phyloP scores from a whole-genome alignment of 2,113 vertebrate genomes.

The Sinocyclocheilus maitianheensis region DNA sequence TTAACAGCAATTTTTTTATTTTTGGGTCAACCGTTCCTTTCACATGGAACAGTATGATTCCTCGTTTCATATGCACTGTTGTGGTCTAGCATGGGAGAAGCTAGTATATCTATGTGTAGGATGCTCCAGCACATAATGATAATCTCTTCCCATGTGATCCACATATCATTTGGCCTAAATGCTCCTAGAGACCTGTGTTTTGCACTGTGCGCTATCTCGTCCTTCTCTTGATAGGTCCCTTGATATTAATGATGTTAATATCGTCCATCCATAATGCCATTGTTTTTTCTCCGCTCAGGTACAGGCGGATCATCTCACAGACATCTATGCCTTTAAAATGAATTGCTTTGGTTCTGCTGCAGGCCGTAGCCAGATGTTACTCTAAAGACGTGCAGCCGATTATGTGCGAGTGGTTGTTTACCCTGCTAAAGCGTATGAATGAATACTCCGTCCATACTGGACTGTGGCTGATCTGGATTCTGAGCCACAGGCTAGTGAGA shows the following conservation, averaged over 20 bases:
- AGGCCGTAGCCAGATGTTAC: slow-evolving; percentile 8
- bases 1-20: too few relatives aligned
- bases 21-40: too few relatives aligned
- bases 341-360: neutral
- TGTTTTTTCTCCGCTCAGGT: neutral
- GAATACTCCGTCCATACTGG: neutral
- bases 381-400: neutral
- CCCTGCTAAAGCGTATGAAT: neutral
- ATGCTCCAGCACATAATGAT: slow-evolving; percentile 38
- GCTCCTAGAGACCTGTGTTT: neutral
- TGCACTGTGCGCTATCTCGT: too few relatives aligned
- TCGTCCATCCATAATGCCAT: neutral
- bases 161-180: slow-evolving; percentile 23
- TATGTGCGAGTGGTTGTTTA: neutral
- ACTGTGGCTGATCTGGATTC: slow-evolving; percentile 19
- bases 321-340: slow-evolving; percentile 12
- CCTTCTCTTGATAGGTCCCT: too few relatives aligned
- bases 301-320: neutral
- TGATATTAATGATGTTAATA: too few relatives aligned
- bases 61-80: neutral
- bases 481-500: slow-evolving; percentile 24
- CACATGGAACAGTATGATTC: too few relatives aligned
- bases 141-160: slow-evolving; percentile 51
- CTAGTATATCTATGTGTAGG: slow-evolving; percentile 33
- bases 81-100: neutral